Percentiles rank a stretch among this genome's conserved stretches.
These are phyloP conservation scores for Oeneis ivallda DNA, from an alignment of 2,888 invertebrate genomes.

Conservation along the genomic window DNA sequence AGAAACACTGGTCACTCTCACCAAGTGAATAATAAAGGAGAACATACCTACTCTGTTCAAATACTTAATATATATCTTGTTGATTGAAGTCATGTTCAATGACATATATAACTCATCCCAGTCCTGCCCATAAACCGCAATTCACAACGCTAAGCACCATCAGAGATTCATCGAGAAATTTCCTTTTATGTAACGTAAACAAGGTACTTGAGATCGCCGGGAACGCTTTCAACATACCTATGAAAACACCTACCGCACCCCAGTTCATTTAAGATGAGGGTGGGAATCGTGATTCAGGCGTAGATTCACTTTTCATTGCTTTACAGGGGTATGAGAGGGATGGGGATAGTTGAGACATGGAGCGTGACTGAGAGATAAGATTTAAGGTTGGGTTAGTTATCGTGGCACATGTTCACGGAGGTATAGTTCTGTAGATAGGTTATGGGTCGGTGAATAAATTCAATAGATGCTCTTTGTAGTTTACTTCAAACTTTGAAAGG, in stretches of 20 bases:
- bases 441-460: constrained; percentile 35
- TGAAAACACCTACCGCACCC: constrained; percentile 61
- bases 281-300: constrained; percentile 74
- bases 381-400: constrained; percentile 66
- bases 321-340: constrained; percentile 66
- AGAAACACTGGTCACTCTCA: too few species aligned
- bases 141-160: constrained; percentile 23
- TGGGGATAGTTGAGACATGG: constrained; percentile 47
- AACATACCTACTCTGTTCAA: not conserved
- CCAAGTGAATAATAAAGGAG: too few species aligned
- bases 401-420: constrained; percentile 36
- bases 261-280: constrained; percentile 77
- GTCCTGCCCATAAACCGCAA: constrained; percentile 10
- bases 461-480: constrained; percentile 14
- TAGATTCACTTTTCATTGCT: constrained; percentile 78
- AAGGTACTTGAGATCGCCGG: constrained; percentile 38
- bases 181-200: constrained; percentile 42
- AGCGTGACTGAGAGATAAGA: constrained; percentile 55
- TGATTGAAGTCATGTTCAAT: not conserved
- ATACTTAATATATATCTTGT: not conserved
- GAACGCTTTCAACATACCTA: constrained; percentile 43
- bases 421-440: constrained; percentile 35
- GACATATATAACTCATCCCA: not conserved
- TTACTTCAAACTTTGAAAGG: constrained; percentile 4
- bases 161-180: constrained; percentile 39